A percentile compares a stretch with the other conserved stretches of the same genome.
phyloP scores from a whole-genome alignment of 1,140 invertebrate species.

The Vanessa atalanta region DNA sequence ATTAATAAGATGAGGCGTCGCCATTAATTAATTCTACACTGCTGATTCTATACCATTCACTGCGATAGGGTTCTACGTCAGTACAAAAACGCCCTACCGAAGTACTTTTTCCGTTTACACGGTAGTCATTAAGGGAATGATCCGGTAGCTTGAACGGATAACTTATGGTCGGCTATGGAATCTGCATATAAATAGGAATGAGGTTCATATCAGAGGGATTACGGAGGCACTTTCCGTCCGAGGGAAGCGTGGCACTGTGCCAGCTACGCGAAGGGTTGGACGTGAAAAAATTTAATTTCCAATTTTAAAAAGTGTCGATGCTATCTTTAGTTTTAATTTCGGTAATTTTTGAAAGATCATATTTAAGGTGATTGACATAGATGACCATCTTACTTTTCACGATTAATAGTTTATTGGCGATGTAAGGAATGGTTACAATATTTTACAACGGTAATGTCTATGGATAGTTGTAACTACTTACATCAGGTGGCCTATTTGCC shows the following conservation, averaged over 20 bases:
- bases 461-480: too few relatives aligned
- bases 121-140: slow-evolving; percentile 73
- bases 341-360: too few relatives aligned
- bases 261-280: slow-evolving; percentile 36
- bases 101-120: slow-evolving; percentile 70
- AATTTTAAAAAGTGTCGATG: neutral
- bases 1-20: slow-evolving; percentile 68
- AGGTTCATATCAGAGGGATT: slow-evolving; percentile 62
- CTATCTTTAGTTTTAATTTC: too few relatives aligned
- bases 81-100: slow-evolving; percentile 59
- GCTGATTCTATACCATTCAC: slow-evolving; percentile 54
- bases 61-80: slow-evolving; percentile 56
- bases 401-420: too few relatives aligned
- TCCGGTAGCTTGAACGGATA: slow-evolving; percentile 71
- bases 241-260: slow-evolving; percentile 45
- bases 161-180: slow-evolving; percentile 76
- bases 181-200: slow-evolving; percentile 78
- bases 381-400: too few relatives aligned
- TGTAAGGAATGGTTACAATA: too few relatives aligned
- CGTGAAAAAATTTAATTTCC: slow-evolving; percentile 3
- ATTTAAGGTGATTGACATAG: too few relatives aligned
- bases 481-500: too few relatives aligned
- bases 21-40: slow-evolving; percentile 72
- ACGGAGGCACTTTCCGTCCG: slow-evolving; percentile 41
- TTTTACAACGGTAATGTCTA: too few relatives aligned